These are phyloP conservation scores for Polypterus senegalus DNA, from an alignment of 2,113 vertebrate genomes.

Conservation along the genomic window DNA sequence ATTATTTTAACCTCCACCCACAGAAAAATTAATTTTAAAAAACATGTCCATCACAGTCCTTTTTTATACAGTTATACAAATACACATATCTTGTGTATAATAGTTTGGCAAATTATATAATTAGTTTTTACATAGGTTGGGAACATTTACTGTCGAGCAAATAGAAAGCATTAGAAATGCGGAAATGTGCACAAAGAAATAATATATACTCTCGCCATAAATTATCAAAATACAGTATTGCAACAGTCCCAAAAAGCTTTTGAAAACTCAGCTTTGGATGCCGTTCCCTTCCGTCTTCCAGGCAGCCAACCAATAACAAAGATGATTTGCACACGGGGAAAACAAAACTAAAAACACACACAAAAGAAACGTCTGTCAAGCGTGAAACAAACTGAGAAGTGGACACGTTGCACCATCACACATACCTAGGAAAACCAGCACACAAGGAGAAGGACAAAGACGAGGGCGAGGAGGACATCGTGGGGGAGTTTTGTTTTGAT, in stretches of 20 bases:
- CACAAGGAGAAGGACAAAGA: too few species aligned
- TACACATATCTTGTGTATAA: constrained; percentile 65
- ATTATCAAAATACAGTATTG: constrained; percentile 78
- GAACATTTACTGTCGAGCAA: constrained; percentile 62
- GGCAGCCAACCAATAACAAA: too few species aligned
- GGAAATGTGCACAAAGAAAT: constrained; percentile 73
- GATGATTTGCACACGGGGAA: too few species aligned
- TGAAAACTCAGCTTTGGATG: constrained; percentile 47
- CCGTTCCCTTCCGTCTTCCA: too few species aligned
- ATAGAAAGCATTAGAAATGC: constrained; percentile 76
- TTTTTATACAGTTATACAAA: constrained; percentile 89
- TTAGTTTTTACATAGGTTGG: constrained; percentile 56
- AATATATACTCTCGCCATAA: constrained; percentile 57
- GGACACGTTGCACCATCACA: constrained; percentile 17
- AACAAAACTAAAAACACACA: constrained; percentile 36
- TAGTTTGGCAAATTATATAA: constrained; percentile 61
- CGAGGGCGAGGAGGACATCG: neutral
- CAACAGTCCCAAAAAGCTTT: constrained; percentile 88
- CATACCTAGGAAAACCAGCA: constrained; percentile 19
- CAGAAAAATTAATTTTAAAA: constrained; percentile 65
- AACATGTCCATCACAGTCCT: constrained; percentile 70
- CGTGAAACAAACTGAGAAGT: constrained; percentile 3
- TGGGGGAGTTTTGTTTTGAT: constrained; percentile 7
- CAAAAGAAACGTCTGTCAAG: too few species aligned
- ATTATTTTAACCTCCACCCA: constrained; percentile 32